Evolutionary conservation across 2,888 invertebrate genomes (phyloP), one percentile per base, ranked within the genome.

Genomic region (Microchrysa polita): DNA sequence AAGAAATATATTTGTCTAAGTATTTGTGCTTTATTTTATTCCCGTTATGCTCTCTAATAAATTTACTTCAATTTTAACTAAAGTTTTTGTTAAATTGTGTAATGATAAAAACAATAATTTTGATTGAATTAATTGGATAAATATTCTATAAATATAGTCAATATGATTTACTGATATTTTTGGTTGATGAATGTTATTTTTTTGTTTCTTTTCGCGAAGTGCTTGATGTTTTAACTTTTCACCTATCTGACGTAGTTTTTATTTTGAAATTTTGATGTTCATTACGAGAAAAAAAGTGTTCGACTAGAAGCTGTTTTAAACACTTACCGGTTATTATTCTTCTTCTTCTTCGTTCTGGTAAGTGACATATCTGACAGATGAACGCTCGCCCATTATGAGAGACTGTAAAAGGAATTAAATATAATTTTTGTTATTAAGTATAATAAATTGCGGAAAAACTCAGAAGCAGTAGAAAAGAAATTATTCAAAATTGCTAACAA

Each of bases 321-420:
- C 57, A 74, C 78, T 76, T 76, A 72, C 73, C 72, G 72, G 77
- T 73, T 79, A 81, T 84, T 88, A 90, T 82, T 92, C 91, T 76
- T 93, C 93, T 79, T 95, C 95, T 79, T 95, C 95, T 81, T 95
- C 95, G 84, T 95, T 95, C 84, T 95, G 94, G 86, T 97, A 97
- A 81, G 95, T 96, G 73, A 97, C 96, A 86, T 97, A 97, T 79
- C 96, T 91, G 42, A 97, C 96, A 59, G 97, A 94, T 71, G 96
- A 93, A 80, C 96, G 94, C 80, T 97, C 96, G 76, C 94, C 95
- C 82, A 94, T 90, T 78, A 96, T 93, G 77, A 97, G 86, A 20
- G 93, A 93, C 96, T 96, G 89, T 52, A 88, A 88, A 34, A 78
- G 75, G 52, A 18, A 61, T 60, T 40, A 27, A 52, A 18, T 14